Base-by-base conservation (phyloP, 1,140 invertebrate species). In the Drosophila athabasca region DNA sequence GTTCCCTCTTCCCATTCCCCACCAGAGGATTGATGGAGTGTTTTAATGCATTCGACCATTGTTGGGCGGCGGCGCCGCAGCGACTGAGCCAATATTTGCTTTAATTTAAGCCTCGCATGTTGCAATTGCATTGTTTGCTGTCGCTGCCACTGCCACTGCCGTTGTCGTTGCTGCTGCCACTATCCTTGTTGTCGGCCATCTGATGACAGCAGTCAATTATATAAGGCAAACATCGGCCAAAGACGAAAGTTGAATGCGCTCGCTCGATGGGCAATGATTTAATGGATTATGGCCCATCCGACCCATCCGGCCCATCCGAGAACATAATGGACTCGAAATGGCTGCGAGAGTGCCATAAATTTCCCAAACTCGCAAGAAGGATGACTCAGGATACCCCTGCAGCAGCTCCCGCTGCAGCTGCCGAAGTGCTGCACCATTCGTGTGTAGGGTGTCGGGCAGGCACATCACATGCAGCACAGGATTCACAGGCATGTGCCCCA, bases 71-170 rank as follows among this genome's bases (percentile, higher is more conserved):
- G 82, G 82, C 82, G 82, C 83, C 82, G 52, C 66, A 41, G 57
- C 70, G 82, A 82, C 82, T 87, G 78, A 58, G 68, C 79, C 87
- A 87, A 87, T 87, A 87, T 87, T 88, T 87, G 75, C 79, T 82
- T 87, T 87, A 87, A 87, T 87, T 88, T 75, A 78, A 88, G 83
- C 74, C 82, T 87, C 66, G 82, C 82, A 87, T 87, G 82, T 88
- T 87, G 76, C 82, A 76, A 70, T 51, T 58, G 67, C 66, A 65
- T 76, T 75, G 59, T 73, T 79, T 79, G 75, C 49, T 53, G 41
- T 49, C 35, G 13, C 35, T 55, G 45, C 58, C 50, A 43, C 3
- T 59, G 45, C 61, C 50, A 43, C 41, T 78, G 44, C 45, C 8
- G 9, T 3, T 59, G 45, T 58, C 8, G 9, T 3, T 59, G 45